Evolutionary conservation across 2,113 vertebrate species (phyloP).

Genomic region (Gymnogyps californianus): DNA sequence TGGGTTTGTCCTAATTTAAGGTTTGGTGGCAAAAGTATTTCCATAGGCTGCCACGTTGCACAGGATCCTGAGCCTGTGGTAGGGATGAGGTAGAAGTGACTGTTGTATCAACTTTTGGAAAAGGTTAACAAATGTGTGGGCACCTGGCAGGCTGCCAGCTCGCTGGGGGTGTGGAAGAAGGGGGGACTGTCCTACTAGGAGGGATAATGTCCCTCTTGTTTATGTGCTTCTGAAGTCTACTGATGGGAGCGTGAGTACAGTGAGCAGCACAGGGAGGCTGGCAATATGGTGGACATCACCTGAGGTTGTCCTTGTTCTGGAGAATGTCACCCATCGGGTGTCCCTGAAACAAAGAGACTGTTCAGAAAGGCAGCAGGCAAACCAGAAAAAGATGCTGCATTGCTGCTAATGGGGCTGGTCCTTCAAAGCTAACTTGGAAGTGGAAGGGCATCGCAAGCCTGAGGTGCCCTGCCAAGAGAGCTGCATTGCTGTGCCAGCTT

Average conservation of each 20-base stretch:
- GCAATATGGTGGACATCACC: neutral
- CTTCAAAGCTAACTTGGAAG: neutral
- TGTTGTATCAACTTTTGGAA: neutral
- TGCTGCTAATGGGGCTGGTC: neutral
- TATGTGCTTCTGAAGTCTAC: neutral
- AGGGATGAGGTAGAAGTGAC: neutral
- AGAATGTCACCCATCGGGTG: neutral
- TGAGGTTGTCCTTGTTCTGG: neutral
- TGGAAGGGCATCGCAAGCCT: neutral
- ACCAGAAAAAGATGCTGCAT: neutral
- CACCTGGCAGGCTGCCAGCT: neutral
- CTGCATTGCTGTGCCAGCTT: neutral
- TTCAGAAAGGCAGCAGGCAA: neutral
- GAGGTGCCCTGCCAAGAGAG: neutral
- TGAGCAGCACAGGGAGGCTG: neutral
- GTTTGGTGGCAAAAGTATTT: neutral
- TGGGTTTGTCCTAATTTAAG: neutral
- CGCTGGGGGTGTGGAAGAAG: neutral
- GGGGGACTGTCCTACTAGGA: neutral
- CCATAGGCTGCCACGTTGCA: neutral
- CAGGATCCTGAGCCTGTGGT: neutral
- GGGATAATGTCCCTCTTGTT: neutral
- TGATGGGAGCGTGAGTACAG: no score
- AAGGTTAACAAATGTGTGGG: neutral
- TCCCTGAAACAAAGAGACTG: neutral